Evolutionary conservation across 2,888 invertebrate genomes (phyloP).

Genomic region (Parapristionchus giblindavisi): DNA sequence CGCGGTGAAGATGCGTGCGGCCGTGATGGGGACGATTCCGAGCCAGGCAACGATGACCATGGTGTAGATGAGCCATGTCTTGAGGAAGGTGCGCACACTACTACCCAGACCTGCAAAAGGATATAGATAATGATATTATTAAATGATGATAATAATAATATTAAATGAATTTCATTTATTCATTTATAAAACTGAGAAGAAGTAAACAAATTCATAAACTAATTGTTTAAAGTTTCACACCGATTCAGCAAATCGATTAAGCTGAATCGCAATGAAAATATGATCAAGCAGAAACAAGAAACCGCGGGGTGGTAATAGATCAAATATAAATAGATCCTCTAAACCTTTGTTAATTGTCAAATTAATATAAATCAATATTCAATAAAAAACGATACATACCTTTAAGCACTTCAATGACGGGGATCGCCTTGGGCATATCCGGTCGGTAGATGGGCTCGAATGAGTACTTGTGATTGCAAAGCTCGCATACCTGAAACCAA

Average conservation of each 20-base stretch:
- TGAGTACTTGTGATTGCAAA: constrained; percentile 95
- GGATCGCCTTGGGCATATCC: constrained; percentile 97
- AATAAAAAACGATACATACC: constrained; percentile 75
- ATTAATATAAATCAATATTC: too few species aligned
- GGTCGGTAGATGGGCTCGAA: constrained; percentile 99
- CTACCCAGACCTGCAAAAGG: constrained; percentile 48
- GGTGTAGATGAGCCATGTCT: constrained; percentile 96
- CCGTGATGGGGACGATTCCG: constrained; percentile 92
- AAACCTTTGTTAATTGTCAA: too few species aligned
- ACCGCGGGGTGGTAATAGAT: too few species aligned
- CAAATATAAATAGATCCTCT: too few species aligned
- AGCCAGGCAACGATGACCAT: constrained; percentile 96
- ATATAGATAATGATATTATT: neutral
- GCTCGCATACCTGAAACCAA: constrained; percentile 81
- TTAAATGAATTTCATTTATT: too few species aligned
- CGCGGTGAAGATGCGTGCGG: constrained; percentile 75
- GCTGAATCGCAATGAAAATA: neutral
- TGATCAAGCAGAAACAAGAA: too few species aligned
- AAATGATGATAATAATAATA: neutral
- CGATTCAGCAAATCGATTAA: neutral
- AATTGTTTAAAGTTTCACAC: too few species aligned
- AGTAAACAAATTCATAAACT: neutral
- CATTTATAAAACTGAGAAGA: neutral
- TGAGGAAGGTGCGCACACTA: constrained; percentile 84
- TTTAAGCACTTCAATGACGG: constrained; percentile 88